phyloP scores from a whole-genome alignment of 2,888 invertebrate genomes.

The Melipona beecheii region DNA sequence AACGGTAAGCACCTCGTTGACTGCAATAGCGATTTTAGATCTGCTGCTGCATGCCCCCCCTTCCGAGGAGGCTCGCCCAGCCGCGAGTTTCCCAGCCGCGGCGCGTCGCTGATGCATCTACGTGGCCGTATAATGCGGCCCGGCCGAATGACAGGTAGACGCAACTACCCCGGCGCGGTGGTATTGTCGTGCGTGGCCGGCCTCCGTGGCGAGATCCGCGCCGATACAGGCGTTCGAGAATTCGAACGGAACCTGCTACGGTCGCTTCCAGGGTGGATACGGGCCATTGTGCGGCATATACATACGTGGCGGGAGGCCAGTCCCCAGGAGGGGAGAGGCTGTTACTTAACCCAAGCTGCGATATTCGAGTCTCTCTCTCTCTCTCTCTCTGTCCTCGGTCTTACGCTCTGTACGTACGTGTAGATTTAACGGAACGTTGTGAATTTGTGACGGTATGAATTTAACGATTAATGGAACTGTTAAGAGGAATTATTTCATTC shows the following conservation, averaged over 20 bases:
- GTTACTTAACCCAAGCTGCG: background rate
- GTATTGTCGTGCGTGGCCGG: constrained; percentile 51
- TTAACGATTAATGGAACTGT: no score
- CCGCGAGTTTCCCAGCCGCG: constrained; percentile 17
- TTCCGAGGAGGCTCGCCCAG: constrained; percentile 5
- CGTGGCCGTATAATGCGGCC: constrained; percentile 52
- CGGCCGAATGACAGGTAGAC: constrained; percentile 52
- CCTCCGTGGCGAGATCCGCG: constrained; percentile 14
- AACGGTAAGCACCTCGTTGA: constrained; percentile 73
- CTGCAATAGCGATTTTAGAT: constrained; percentile 69
- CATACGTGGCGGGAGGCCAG: background rate
- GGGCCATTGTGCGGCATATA: background rate
- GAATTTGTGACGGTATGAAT: no score
- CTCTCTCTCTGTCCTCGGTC: no score
- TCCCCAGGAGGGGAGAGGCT: background rate
- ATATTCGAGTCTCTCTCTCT: no score
- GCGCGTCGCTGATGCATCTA: constrained; percentile 45
- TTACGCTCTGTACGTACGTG: no score
- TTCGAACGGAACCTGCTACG: constrained; percentile 21
- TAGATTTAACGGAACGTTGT: no score
- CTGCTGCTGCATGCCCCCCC: constrained; percentile 34
- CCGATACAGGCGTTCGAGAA: constrained; percentile 30
- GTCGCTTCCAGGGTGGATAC: background rate
- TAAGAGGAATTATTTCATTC: no score
- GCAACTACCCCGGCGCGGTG: constrained; percentile 7